Evolutionary conservation across 30 jellyfish, hydroid and myxozoan species (phyloP).

Genomic region (Aurelia aurita): DNA sequence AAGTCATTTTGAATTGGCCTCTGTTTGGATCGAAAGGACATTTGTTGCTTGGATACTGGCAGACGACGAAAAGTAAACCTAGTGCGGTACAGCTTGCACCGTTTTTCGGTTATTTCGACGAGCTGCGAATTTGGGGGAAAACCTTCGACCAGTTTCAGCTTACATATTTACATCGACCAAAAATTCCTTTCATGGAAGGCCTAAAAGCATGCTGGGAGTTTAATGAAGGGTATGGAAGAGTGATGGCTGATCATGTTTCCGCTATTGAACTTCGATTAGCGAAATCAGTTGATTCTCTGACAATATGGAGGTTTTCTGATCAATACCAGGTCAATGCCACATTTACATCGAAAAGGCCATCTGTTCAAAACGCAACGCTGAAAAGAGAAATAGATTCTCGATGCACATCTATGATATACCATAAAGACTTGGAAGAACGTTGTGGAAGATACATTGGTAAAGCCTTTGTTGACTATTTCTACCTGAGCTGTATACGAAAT

Average conservation of each 20-base stretch:
- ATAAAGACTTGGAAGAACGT: conserved; percentile 24
- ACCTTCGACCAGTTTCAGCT: conserved; percentile 31
- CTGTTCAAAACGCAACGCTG: conserved; percentile 27
- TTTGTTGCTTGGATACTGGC: conserved; percentile 68
- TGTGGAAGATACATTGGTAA: conserved; percentile 57
- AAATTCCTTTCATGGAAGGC: not conserved
- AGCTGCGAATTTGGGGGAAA: conserved; percentile 57
- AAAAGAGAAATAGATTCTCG: not conserved
- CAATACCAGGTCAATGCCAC: not conserved
- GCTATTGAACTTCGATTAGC: conserved; percentile 17
- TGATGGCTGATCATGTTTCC: conserved; percentile 8
- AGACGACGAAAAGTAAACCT: conserved; percentile 35
- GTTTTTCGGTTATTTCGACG: conserved; percentile 59
- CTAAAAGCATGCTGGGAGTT: conserved; percentile 50
- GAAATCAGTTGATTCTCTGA: conserved; percentile 11
- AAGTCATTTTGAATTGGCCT: conserved; percentile 48
- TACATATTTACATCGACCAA: conserved; percentile 39
- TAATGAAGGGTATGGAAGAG: conserved; percentile 61
- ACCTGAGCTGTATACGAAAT: conserved; percentile 33
- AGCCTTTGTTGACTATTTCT: conserved; percentile 62
- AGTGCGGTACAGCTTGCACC: conserved; percentile 42
- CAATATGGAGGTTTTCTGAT: conserved; percentile 66
- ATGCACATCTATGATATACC: conserved; percentile 49
- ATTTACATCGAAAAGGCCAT: not conserved
- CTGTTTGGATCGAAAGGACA: conserved; percentile 42